phyloP scores from a whole-genome alignment of 2,888 invertebrate species.

The Amiota communis region DNA sequence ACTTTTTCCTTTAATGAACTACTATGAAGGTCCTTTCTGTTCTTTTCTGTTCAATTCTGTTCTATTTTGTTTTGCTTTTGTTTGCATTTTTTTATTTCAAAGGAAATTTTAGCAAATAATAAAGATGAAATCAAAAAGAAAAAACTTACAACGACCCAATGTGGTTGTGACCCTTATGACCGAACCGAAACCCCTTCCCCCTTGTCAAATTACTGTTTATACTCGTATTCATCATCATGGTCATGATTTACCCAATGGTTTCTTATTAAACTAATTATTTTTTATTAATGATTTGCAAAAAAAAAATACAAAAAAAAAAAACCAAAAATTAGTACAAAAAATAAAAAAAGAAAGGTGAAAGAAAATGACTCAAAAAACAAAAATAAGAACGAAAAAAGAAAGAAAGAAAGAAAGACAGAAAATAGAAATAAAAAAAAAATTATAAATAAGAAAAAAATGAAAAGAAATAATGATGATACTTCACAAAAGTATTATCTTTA shows the following conservation, averaged over 20 bases:
- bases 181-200: background rate
- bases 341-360: background rate
- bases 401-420: conserved; percentile 9
- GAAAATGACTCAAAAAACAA: background rate
- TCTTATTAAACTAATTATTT: conserved; percentile 54
- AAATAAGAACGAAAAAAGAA: conserved; percentile 16
- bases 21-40: too few species aligned
- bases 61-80: background rate
- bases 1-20: too few species aligned
- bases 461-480: background rate
- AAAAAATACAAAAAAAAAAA: conserved; percentile 7
- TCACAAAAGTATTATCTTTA: background rate
- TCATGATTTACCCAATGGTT: too few species aligned
- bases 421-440: background rate
- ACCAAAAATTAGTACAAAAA: conserved; percentile 5
- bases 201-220: background rate
- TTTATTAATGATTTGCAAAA: conserved; percentile 54
- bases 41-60: too few species aligned
- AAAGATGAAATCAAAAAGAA: conserved; percentile 8
- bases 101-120: background rate
- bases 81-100: background rate
- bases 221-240: conserved; percentile 2
- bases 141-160: background rate
- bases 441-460: background rate
- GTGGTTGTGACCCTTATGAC: background rate